phyloP scores from a whole-genome alignment of 2,888 invertebrate genomes.

The Agrochola lota region DNA sequence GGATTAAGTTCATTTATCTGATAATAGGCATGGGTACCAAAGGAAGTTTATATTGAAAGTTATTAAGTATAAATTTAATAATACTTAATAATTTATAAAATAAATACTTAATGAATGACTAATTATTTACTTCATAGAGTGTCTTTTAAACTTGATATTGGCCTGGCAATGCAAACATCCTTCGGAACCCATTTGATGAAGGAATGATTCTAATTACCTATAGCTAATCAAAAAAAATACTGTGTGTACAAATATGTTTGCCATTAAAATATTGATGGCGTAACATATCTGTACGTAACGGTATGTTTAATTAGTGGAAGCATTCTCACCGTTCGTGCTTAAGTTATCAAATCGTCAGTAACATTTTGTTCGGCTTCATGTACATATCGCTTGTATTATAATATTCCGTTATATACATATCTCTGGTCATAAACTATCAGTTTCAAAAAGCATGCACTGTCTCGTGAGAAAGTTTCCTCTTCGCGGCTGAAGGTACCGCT shows the following conservation, averaged over 20 bases:
- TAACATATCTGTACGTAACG: conserved; percentile 78
- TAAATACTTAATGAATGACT: background rate
- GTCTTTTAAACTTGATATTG: conserved; percentile 8
- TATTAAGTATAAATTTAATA: background rate
- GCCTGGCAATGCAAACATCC: conserved; percentile 50
- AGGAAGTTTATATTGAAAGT: conserved; percentile 49
- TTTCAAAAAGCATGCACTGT: conserved; percentile 92
- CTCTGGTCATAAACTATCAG: conserved; percentile 89
- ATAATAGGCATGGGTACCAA: conserved; percentile 63
- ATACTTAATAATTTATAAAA: background rate
- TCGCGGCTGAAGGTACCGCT: conserved; percentile 96
- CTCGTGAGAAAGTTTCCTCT: conserved; percentile 96
- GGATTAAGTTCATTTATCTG: conserved; percentile 51
- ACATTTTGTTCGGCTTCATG: conserved; percentile 91
- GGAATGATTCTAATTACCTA: conserved; percentile 59
- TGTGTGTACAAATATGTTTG: conserved; percentile 75
- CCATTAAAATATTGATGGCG: conserved; percentile 62
- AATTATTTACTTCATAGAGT: conserved; percentile 3
- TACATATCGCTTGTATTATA: conserved; percentile 92
- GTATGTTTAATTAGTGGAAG: conserved; percentile 86
- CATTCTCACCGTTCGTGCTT: conserved; percentile 91
- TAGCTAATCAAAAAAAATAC: conserved; percentile 54
- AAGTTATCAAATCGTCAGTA: conserved; percentile 87
- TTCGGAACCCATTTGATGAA: conserved; percentile 64
- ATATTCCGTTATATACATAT: conserved; percentile 88